Evolutionary conservation across 2,797 vertebrate genomes (phyloP), one percentile per base, ranked within the genome.

Genomic region (Lycodopsis pacificus): DNA sequence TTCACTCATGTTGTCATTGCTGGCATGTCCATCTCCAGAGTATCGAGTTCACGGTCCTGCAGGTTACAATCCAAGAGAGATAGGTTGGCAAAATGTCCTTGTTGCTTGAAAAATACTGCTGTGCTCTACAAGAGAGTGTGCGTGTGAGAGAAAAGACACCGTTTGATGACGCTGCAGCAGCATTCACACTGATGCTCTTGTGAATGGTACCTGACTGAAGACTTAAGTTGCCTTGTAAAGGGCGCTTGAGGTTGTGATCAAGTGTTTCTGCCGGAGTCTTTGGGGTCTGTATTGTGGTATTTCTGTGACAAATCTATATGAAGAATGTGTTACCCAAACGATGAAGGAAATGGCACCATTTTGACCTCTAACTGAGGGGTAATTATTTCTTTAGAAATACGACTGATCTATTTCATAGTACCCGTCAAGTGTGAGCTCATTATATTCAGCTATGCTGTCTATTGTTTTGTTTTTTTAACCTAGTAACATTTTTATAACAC

Each of bases 1-100:
- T 69, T 88, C 87, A 77, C 65, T 86, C 83, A 82, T 86, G 66
- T 81, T 78, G 65, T 80, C 81, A 78, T 83, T 49, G 86, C 89
- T 77, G 81, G n/a, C 75, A 0, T 68, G 64, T 85, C 51, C 2
- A 10, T 80, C 54, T 77, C 61, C 72, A 71, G 68, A 80, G 72
- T 70, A 74, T 73, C 57, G 13, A 27, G 73, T 77, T 70, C 3
- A 15, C 56, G 44, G 65, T 72, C 49, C 54, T 76, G 57, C 15
- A n/a, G 46, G 32, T 73, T 20, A 63, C 27, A 81, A 40, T 34
- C 13, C 8, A 15, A 66, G 44, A 67, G 7, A 71, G 22, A 57
- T 5, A 54, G 53, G 32, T 48, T 32, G 49, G 30, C 3, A n/a
- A 51, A 40, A 53, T 56, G 7, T 22, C 20, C 6, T 32, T 49